Base-by-base conservation (phyloP, 1,140 invertebrate genomes). In the Camponotus floridanus region DNA sequence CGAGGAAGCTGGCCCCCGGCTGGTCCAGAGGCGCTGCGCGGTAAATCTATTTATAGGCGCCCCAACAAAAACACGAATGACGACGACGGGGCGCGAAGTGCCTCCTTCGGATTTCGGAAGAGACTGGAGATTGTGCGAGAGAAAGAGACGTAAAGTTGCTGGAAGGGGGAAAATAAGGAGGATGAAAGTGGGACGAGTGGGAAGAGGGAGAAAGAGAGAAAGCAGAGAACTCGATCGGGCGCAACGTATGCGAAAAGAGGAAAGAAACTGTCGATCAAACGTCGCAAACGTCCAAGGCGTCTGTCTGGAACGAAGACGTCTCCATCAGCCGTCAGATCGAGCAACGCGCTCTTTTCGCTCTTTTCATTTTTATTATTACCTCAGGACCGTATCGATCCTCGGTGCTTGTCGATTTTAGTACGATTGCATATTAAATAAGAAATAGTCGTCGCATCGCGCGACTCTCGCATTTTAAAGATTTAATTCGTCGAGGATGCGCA, bases 211-310 rank as follows among this genome's bases (percentile, higher is more conserved):
- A 74, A 61, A 21, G 51, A 65, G 65, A 48, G 26, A 73, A 7
- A 70, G 51, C 36, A 76, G 67, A 55, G 62, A 87, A 76, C 57
- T 59, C 31, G 90, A 90, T 86, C 76, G 79, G 64, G 73, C 73
- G 83, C 87, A 84, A 88, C 85, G 87, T 64, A 86, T 81, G 90
- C 86, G 86, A 90, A 87, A 87, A 73, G 80, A 86, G 79, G 90
- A 91, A 80, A 86, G 86, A 90, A 48, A 89, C 90, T 91, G 93
- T 94, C 93, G 92, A 94, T 94, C 94, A 94, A 94, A 92, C 90
- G 92, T 93, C 90, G 88, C 88, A 67, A 91, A 57, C 87, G 87
- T 93, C 93, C 91, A 87, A 93, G 84, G 87, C 92, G 91, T 92
- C 91, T 93, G 91, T 93, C 92, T 91, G 88, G 78, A 92, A 90